These are phyloP conservation scores for Saxidomus purpurata DNA, from an alignment of 1,140 invertebrate species.

Conservation along the genomic window DNA sequence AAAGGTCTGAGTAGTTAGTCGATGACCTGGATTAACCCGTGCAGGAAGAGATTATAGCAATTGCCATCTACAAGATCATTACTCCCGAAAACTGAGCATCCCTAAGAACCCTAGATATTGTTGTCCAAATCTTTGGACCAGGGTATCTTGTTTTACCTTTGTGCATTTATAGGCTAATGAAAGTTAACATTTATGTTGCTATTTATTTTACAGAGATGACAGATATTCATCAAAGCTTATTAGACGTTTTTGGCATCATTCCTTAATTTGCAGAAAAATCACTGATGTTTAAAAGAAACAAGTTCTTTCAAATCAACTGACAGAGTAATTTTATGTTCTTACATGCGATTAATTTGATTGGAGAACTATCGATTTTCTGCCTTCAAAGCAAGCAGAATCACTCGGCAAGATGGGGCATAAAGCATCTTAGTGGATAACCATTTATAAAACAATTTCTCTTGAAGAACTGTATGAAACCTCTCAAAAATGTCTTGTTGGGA, in stretches of 20 bases:
- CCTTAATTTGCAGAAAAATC: conserved; percentile 18
- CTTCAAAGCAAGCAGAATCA: conserved; percentile 50
- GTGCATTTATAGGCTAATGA: too few species aligned
- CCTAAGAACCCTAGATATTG: too few species aligned
- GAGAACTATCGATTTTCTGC: conserved; percentile 59
- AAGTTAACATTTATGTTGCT: too few species aligned
- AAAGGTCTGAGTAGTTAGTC: too few species aligned
- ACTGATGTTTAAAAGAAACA: conserved; percentile 42
- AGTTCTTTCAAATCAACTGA: conserved; percentile 53
- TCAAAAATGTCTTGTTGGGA: conserved; percentile 29
- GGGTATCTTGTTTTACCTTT: too few species aligned
- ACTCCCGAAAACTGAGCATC: too few species aligned
- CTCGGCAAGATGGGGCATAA: conserved; percentile 48
- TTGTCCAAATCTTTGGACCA: too few species aligned
- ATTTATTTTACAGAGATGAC: too few species aligned
- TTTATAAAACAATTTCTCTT: conserved; percentile 64
- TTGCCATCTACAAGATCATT: too few species aligned
- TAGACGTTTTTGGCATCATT: conserved; percentile 9
- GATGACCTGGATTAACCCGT: too few species aligned
- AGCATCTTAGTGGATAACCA: conserved; percentile 60
- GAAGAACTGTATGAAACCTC: conserved; percentile 21
- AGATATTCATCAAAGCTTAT: neutral
- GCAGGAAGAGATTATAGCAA: too few species aligned
- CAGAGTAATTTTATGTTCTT: conserved; percentile 67
- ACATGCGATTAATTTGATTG: conserved; percentile 68